Evolutionary conservation across 2,888 invertebrate genomes (phyloP), one percentile per base, ranked within the genome.

Genomic region (Ptilodon capucinus): DNA sequence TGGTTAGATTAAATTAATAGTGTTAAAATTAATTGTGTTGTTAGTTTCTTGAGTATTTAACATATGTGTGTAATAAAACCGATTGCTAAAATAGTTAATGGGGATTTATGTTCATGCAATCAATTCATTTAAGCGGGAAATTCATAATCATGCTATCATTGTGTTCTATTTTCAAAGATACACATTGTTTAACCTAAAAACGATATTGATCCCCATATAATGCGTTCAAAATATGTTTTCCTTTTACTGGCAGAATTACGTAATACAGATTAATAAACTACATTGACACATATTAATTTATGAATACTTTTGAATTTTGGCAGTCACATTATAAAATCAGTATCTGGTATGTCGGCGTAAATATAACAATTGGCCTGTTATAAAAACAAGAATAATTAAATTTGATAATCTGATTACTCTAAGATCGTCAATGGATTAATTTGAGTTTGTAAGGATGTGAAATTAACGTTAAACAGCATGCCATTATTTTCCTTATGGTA

Each of bases 261-360:
- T 16, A 34, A 18, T 36, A 36, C 18, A 36, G 18, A 18, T 18
- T 44, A 32, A 28, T 42, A 54, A 60, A 66, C 68, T 67, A 66
- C 54, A 64, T 82, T 79, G 76, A 83, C 79, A 82, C 81, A 42
- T n/a, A n/a, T n/a, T n/a, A n/a, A n/a, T 68, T 67, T 60, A 69
- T 69, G 71, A 84, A 86, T 86, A 86, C 84, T 85, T 80, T 56
- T 78, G 57, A 77, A 74, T 79, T 85, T 86, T 86, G 85, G 86
- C 86, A 81, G 83, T 81, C 82, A 79, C 77, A 79, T 79, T 77
- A 77, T 79, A n/a, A n/a, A n/a, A n/a, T n/a, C n/a, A n/a, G n/a
- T n/a, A n/a, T n/a, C n/a, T n/a, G n/a, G n/a, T n/a, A n/a, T n/a
- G n/a, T n/a, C n/a, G n/a, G n/a, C n/a, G n/a, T n/a, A n/a, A n/a